Evolutionary conservation across 2,888 invertebrate species (phyloP).

Genomic region (Microchrysa polita): DNA sequence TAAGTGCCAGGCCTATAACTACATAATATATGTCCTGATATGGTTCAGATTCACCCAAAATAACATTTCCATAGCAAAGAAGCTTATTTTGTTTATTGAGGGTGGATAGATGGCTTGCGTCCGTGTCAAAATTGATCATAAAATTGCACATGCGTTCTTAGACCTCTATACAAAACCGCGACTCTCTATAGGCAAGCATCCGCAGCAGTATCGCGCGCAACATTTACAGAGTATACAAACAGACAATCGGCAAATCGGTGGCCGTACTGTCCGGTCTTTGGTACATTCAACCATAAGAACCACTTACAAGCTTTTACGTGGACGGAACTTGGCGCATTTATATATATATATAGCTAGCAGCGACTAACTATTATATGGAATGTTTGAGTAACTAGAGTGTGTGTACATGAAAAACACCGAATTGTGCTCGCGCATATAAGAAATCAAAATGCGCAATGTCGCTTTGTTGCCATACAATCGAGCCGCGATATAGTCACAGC

Average conservation of each 20-base stretch:
- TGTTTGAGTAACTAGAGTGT: slow-evolving; percentile 32
- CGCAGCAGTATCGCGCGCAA: no score
- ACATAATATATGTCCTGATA: slow-evolving; percentile 60
- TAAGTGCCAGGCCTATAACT: slow-evolving; percentile 63
- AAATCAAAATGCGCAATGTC: slow-evolving; percentile 7
- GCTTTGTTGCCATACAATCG: no score
- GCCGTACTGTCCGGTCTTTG: slow-evolving; percentile 24
- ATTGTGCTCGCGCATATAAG: slow-evolving; percentile 27
- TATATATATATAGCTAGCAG: neutral
- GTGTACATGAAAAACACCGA: slow-evolving; percentile 31
- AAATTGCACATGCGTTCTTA: slow-evolving; percentile 52
- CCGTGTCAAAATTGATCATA: slow-evolving; percentile 53
- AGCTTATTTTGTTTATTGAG: slow-evolving; percentile 51
- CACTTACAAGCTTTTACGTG: slow-evolving; percentile 8
- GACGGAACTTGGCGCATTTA: neutral
- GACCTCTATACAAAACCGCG: slow-evolving; percentile 36
- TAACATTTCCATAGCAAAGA: slow-evolving; percentile 54
- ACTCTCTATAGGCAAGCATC: no score
- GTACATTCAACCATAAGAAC: slow-evolving; percentile 2
- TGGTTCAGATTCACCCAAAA: slow-evolving; percentile 57
- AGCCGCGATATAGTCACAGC: no score
- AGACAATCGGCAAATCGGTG: slow-evolving; percentile 29
- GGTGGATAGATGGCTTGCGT: slow-evolving; percentile 46
- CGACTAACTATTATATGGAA: no score
- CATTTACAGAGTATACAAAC: neutral